Percentiles rank a stretch among this genome's conserved stretches.
phyloP scores from a whole-genome alignment of 2,797 vertebrate genomes.

The Linurgus olivaceus region DNA sequence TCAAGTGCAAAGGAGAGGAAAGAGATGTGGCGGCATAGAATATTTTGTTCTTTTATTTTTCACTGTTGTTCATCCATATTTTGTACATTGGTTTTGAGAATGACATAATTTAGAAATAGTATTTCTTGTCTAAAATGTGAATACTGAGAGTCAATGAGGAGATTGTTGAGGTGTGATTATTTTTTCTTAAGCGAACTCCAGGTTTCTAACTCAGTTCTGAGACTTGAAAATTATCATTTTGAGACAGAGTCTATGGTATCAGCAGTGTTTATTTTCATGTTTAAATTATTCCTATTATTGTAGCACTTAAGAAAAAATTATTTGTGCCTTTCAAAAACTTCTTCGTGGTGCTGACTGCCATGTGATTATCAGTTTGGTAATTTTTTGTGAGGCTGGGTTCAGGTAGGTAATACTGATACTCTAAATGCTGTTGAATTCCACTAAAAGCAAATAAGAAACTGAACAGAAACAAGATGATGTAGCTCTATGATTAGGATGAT shows the following conservation, averaged over 20 bases:
- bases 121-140: not conserved
- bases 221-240: not conserved
- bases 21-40: not conserved
- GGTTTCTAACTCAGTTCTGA: slow-evolving; percentile 22
- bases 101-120: not conserved
- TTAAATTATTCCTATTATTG: not conserved
- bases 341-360: not conserved
- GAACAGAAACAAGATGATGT: not conserved
- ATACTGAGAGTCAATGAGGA: not conserved
- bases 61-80: not conserved
- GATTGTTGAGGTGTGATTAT: not conserved
- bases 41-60: not conserved
- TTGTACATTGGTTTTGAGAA: not conserved
- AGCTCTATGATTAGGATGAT: not conserved
- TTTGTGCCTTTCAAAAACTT: not conserved
- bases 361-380: not conserved
- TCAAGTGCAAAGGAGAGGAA: not conserved
- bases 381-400: not conserved
- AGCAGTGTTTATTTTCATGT: not conserved
- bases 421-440: not conserved
- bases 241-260: not conserved
- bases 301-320: not conserved
- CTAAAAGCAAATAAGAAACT: not conserved
- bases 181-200: not conserved
- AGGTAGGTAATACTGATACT: not conserved